A percentile compares a stretch with the other conserved stretches of the same genome.
Conservation (phyloP, 2,888 invertebrate species). For the Ichneumon xanthorius region DNA sequence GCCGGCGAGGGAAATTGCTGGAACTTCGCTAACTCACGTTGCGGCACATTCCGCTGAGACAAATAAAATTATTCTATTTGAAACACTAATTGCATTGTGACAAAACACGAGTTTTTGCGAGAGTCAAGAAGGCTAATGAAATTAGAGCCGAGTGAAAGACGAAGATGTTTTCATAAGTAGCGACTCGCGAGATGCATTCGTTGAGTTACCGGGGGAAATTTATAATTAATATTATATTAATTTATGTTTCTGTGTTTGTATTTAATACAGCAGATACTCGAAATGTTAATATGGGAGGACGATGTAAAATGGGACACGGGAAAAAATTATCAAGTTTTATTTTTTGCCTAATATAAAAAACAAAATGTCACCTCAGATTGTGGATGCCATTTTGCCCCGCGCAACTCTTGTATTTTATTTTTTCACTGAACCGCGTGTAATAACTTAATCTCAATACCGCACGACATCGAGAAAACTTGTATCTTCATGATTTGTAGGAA, state of each 20-base stretch:
- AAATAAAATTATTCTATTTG: neutral
- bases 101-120: neutral
- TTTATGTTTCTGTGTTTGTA: neutral
- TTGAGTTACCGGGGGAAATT: neutral
- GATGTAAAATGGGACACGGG: neutral
- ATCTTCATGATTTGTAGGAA: neutral
- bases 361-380: too few relatives aligned
- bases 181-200: constrained; percentile 6
- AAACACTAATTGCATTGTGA: constrained; percentile 9
- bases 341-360: too few relatives aligned
- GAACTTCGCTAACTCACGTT: neutral
- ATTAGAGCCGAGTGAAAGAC: constrained; percentile 3
- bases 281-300: neutral
- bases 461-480: neutral
- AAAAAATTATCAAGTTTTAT: neutral
- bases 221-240: neutral
- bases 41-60: neutral
- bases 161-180: neutral
- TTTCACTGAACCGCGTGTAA: neutral
- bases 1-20: too few relatives aligned
- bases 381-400: too few relatives aligned
- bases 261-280: neutral
- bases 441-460: neutral
- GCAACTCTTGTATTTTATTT: neutral
- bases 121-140: constrained; percentile 16